Base-by-base conservation (phyloP, 2,888 invertebrate species). In the Pseudanteris insignis region DNA sequence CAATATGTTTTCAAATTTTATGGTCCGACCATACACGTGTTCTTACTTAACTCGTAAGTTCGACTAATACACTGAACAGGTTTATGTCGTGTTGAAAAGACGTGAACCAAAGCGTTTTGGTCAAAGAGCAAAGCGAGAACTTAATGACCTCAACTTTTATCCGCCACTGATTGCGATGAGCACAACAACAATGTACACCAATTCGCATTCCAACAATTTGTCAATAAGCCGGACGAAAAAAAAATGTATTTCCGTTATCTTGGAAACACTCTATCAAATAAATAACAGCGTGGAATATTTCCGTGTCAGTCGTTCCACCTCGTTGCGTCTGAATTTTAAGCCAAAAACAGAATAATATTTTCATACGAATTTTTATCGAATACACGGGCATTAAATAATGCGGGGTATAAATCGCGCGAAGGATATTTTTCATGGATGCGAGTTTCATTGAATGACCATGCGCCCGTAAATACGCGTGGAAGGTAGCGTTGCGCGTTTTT, bases 301-400 rank as follows among this genome's bases (percentile, higher is more conserved):
- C 21, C 48, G 24, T 36, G 26, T 9, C 25, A 29, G 13, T n/a
- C 46, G 15, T 32, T 38, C 24, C 41, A 37, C 41, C 28, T 48
- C 11, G 36, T 18, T 33, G 30, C 34, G 34, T 43, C 33, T 51
- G 50, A 51, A 46, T 58, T 58, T 58, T 46, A 58, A 38, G n/a
- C 21, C 33, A 33, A 50, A 51, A 58, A 33, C 44, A 37, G 48
- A 53, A 47, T 47, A 51, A 46, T 59, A 46, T 53, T 59, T 59
- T 60, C 41, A 60, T 60, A 53, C 41, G 34, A 36, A 47, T 41
- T 59, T 59, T 60, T 43, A 53, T 38, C 51, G 51, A 47, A 59
- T 59, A 51, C 12, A 38, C 6, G 28, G 38, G 34, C 47, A 51
- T 51, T 51, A 58, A 51, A 59, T 59, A 59, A 36, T 46, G 51